Conservation (phyloP, 2,113 vertebrate genomes). For the Labrus mixtus region DNA sequence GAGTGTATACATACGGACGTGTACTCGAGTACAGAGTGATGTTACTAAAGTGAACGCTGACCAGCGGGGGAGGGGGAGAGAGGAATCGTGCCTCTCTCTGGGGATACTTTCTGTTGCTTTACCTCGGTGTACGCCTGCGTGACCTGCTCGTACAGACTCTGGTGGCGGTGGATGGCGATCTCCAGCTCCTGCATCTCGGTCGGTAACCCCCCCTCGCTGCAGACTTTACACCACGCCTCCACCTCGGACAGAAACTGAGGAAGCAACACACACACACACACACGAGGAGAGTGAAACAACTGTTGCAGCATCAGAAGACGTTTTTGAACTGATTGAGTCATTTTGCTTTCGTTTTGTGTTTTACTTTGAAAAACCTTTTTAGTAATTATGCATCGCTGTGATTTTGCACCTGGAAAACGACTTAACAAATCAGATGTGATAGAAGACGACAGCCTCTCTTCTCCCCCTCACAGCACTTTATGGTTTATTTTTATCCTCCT, state of each 20-base stretch:
- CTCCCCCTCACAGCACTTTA: neutral
- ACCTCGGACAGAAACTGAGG: conserved; percentile 95
- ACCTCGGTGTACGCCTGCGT: conserved; percentile 99
- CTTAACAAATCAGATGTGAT: neutral
- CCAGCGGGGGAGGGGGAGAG: too few species aligned
- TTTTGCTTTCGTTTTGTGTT: too few species aligned
- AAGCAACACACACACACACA: neutral
- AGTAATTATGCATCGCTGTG: too few species aligned
- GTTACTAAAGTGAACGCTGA: too few species aligned
- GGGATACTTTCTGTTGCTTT: conserved; percentile 25
- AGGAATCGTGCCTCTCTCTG: too few species aligned
- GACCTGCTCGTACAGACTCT: conserved; percentile 97
- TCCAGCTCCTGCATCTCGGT: conserved; percentile 97
- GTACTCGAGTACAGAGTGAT: too few species aligned
- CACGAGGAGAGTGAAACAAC: neutral
- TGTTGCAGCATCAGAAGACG: too few species aligned
- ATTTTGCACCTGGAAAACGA: too few species aligned
- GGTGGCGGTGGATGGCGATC: conserved; percentile 96
- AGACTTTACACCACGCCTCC: conserved; percentile 98
- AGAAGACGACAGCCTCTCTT: neutral
- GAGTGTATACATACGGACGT: too few species aligned
- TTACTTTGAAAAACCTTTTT: too few species aligned
- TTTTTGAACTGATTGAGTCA: too few species aligned
- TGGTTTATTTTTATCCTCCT: neutral
- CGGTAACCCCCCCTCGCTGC: conserved; percentile 95